Conservation (phyloP, 2,797 vertebrate genomes). For the Gobionotothen gibberifrons region DNA sequence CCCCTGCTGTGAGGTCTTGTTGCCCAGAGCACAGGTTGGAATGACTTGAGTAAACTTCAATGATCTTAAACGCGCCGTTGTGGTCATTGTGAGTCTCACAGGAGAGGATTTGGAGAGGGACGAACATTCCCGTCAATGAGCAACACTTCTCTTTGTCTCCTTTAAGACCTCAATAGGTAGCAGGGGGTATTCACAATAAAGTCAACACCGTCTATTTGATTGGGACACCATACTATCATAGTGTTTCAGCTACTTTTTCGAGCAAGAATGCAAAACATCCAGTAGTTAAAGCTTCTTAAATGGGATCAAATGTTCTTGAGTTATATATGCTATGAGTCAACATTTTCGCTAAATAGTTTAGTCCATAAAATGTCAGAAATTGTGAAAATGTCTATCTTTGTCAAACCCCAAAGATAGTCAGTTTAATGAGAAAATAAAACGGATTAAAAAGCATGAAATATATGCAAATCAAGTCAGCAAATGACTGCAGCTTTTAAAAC, state of each 20-base stretch:
- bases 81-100: neutral
- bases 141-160: neutral
- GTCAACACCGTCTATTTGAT: neutral
- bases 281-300: neutral
- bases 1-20: constrained; percentile 14
- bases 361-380: too few species aligned
- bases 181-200: neutral
- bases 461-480: neutral
- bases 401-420: too few species aligned
- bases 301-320: too few species aligned
- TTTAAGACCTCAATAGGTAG: neutral
- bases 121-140: constrained; percentile 19
- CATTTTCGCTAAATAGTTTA: too few species aligned
- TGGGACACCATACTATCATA: neutral
- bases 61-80: neutral
- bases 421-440: neutral
- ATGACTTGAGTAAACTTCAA: constrained; percentile 9
- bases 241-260: neutral
- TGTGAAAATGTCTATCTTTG: too few species aligned
- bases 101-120: neutral
- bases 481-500: neutral
- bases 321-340: neutral
- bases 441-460: neutral
- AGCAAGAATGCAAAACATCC: neutral
- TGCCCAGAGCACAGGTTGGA: neutral